Percentiles rank a stretch among this genome's conserved stretches.
Conservation (phyloP, 2,888 invertebrate species). For the Parnassius glacialis region DNA sequence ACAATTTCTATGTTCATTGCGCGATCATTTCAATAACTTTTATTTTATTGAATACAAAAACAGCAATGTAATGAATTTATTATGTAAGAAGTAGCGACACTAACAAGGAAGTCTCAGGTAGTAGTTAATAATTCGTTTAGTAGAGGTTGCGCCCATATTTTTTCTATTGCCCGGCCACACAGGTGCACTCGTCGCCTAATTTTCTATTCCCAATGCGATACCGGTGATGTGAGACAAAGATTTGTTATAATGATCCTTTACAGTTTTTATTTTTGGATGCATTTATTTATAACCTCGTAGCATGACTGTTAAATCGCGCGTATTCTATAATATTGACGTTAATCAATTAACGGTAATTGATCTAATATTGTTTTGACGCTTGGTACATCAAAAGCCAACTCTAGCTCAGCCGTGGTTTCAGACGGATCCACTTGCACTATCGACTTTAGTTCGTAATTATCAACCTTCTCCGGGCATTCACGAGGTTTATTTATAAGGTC, state of each 20-base stretch:
- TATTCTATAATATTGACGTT: too few species aligned
- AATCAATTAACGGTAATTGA: too few species aligned
- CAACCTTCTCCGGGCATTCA: too few species aligned
- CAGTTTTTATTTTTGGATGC: constrained; percentile 36
- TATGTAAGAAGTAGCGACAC: constrained; percentile 31
- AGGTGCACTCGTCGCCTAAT: constrained; percentile 74
- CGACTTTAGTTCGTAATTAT: too few species aligned
- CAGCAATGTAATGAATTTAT: constrained; percentile 40
- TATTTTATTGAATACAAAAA: constrained; percentile 15
- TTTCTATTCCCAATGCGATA: constrained; percentile 72
- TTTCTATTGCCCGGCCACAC: constrained; percentile 70
- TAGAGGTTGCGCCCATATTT: constrained; percentile 74
- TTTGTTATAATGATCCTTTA: constrained; percentile 61
- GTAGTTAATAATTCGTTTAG: constrained; percentile 80
- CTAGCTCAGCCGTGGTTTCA: too few species aligned
- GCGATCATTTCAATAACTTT: not conserved
- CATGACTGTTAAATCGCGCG: too few species aligned
- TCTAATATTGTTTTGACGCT: too few species aligned
- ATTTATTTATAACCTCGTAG: too few species aligned
- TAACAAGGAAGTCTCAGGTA: constrained; percentile 67
- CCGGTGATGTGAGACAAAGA: constrained; percentile 48
- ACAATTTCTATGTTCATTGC: constrained; percentile 38
- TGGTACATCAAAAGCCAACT: too few species aligned
- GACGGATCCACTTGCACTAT: too few species aligned
- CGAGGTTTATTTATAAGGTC: too few species aligned